These are phyloP conservation scores for Piaya cayana DNA, from an alignment of 2,113 vertebrate genomes.

Conservation along the genomic window DNA sequence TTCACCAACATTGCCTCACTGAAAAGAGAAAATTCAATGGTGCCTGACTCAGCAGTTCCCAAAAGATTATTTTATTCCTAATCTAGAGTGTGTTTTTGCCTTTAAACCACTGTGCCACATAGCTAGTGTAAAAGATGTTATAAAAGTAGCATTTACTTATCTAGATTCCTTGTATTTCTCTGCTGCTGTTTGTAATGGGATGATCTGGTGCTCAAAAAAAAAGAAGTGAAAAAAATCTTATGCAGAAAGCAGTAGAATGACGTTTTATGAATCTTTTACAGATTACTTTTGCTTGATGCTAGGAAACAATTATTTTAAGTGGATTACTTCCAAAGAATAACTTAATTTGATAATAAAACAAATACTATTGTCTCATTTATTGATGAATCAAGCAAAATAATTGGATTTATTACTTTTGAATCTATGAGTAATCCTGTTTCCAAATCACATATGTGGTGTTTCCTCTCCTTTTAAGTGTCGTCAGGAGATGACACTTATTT, in stretches of 20 bases:
- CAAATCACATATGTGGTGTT: slow-evolving; percentile 48
- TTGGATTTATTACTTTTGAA: slow-evolving; percentile 66
- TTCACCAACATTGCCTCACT: neutral
- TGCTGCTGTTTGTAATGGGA: neutral
- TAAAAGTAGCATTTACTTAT: neutral
- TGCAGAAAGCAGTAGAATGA: slow-evolving; percentile 22
- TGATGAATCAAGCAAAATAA: slow-evolving; percentile 63
- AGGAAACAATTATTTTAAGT: slow-evolving; percentile 66
- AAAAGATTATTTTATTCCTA: neutral
- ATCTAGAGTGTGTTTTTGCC: neutral
- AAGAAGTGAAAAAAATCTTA: neutral
- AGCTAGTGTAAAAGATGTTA: neutral
- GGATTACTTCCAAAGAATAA: slow-evolving; percentile 62
- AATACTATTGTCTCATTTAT: slow-evolving; percentile 56
- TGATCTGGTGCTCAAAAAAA: slow-evolving; percentile 18
- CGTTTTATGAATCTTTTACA: slow-evolving; percentile 32
- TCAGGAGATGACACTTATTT: slow-evolving; percentile 54
- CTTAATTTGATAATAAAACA: slow-evolving; percentile 60
- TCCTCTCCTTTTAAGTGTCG: slow-evolving; percentile 46
- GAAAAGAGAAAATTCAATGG: neutral
- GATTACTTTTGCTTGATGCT: slow-evolving; percentile 51
- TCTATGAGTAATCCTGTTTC: slow-evolving; percentile 61
- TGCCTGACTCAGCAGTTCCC: neutral
- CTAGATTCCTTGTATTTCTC: slow-evolving; percentile 8
- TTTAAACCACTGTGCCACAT: neutral